Percentiles rank a stretch among this genome's conserved stretches.
phyloP scores from a whole-genome alignment of 2,797 vertebrate genomes.

The Lithobates pipiens region DNA sequence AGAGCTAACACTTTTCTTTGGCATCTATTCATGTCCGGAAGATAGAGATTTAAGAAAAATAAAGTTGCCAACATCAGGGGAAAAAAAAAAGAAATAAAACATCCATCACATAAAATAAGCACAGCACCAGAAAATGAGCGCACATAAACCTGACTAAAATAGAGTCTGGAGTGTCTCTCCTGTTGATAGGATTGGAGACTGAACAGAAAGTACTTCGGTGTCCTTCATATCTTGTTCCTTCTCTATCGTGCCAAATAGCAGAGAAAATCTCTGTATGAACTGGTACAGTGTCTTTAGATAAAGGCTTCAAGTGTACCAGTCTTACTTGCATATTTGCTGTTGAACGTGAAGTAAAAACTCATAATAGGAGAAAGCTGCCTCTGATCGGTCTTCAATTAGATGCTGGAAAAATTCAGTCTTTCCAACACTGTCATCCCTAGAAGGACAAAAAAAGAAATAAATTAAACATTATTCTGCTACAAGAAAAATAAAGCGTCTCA shows the following conservation, averaged over 20 bases:
- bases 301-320: background rate
- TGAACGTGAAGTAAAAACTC: slow-evolving; percentile 94
- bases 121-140: slow-evolving; percentile 72
- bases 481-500: background rate
- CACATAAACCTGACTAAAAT: slow-evolving; percentile 70
- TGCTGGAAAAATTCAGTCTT: slow-evolving; percentile 90
- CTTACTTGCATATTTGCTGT: slow-evolving; percentile 92
- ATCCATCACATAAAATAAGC: slow-evolving; percentile 69
- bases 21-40: slow-evolving; percentile 71
- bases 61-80: slow-evolving; percentile 69
- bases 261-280: background rate
- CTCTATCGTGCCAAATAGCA: background rate
- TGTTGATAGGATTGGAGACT: slow-evolving; percentile 58
- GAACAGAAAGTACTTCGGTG: slow-evolving; percentile 41
- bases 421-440: slow-evolving; percentile 87
- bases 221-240: background rate
- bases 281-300: background rate
- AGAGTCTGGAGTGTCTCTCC: slow-evolving; percentile 64
- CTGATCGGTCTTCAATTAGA: slow-evolving; percentile 92
- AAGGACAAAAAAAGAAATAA: slow-evolving; percentile 41
- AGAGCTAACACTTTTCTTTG: slow-evolving; percentile 70
- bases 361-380: slow-evolving; percentile 91
- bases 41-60: slow-evolving; percentile 71
- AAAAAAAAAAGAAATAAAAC: slow-evolving; percentile 53
- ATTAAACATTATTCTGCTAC: background rate